phyloP scores from a whole-genome alignment of 2,113 vertebrate genomes.

The Sisor rabdophorus region DNA sequence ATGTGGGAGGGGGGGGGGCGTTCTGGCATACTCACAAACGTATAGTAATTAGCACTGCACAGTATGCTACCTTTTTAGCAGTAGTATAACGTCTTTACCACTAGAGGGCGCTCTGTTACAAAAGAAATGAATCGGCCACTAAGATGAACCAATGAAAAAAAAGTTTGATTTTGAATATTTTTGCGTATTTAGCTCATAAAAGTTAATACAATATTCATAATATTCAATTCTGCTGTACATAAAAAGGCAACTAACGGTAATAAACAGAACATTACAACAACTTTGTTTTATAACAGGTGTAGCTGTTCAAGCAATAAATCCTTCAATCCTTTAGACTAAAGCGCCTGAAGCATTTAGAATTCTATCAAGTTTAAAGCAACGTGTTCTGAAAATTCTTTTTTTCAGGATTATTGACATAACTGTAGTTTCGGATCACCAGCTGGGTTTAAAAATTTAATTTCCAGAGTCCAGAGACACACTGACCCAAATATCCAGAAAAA shows the following conservation, averaged over 20 bases:
- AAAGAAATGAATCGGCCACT: conserved; percentile 14
- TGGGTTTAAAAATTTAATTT: background rate
- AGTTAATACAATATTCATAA: conserved; percentile 60
- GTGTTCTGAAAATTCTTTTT: conserved; percentile 28
- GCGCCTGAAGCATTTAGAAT: conserved; percentile 23
- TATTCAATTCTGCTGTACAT: no score
- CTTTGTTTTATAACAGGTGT: background rate
- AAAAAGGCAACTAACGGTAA: conserved; percentile 66
- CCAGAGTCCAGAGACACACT: conserved; percentile 10
- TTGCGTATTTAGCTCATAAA: conserved; percentile 70
- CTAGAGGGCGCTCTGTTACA: conserved; percentile 61
- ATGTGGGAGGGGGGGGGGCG: background rate
- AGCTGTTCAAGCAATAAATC: conserved; percentile 3
- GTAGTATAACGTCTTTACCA: conserved; percentile 53
- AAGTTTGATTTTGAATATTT: conserved; percentile 33
- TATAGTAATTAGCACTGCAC: background rate
- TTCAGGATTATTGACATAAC: background rate
- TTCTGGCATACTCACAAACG: background rate
- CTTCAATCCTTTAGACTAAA: conserved; percentile 18
- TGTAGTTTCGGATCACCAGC: conserved; percentile 28
- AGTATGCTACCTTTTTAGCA: conserved; percentile 59
- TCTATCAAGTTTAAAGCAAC: background rate
- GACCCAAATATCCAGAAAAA: conserved; percentile 4
- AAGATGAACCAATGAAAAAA: conserved; percentile 31
- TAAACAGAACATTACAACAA: conserved; percentile 48